phyloP scores from a whole-genome alignment of 2,113 vertebrate species.

The Setophaga coronata region DNA sequence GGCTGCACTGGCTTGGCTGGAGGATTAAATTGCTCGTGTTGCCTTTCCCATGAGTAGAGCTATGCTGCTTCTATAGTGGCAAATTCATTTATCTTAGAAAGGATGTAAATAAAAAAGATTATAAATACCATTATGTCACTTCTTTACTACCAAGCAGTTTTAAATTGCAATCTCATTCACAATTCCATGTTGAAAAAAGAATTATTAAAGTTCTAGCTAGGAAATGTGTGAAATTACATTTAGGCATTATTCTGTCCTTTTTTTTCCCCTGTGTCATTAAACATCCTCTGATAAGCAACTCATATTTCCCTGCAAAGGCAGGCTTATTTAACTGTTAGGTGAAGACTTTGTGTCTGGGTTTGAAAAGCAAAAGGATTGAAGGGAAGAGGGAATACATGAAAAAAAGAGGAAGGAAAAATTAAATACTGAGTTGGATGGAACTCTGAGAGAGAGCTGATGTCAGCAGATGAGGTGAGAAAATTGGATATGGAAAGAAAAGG shows the following conservation, averaged over 20 bases:
- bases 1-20: background rate
- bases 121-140: background rate
- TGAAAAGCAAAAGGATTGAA: background rate
- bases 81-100: background rate
- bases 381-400: background rate
- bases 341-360: background rate
- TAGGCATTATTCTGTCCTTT: background rate
- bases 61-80: background rate
- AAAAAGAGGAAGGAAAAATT: background rate
- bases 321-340: background rate
- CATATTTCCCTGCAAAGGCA: background rate
- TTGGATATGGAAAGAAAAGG: background rate
- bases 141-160: background rate
- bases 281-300: background rate
- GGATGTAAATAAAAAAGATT: background rate
- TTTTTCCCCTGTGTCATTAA: background rate
- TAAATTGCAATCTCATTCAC: background rate
- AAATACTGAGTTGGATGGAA: background rate
- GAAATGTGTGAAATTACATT: background rate
- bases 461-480: background rate
- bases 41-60: background rate
- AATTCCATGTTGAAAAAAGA: background rate
- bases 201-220: background rate
- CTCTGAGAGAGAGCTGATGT: background rate
- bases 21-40: background rate